phyloP scores from a whole-genome alignment of 2,113 vertebrate species.

The Nesogale talazaci region DNA sequence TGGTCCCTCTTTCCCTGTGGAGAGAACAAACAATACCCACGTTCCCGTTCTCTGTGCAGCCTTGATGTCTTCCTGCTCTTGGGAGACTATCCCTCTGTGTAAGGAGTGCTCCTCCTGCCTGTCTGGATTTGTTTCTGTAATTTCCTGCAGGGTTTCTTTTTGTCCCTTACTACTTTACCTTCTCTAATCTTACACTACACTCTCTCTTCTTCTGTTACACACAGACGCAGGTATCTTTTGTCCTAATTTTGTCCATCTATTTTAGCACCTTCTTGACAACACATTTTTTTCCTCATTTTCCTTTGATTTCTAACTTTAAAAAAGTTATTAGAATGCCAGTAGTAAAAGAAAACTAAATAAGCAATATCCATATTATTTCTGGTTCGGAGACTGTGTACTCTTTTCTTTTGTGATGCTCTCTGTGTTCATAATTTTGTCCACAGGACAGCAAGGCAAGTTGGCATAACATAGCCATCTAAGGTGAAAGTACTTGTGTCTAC shows the following conservation, averaged over 20 bases:
- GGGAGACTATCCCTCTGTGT: background rate
- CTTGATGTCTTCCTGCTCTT: background rate
- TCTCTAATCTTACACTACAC: background rate
- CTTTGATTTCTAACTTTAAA: slow-evolving; percentile 30
- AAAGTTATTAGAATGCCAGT: background rate
- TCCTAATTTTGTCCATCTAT: background rate
- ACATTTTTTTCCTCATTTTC: slow-evolving; percentile 11
- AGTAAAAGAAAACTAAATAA: slow-evolving; percentile 21
- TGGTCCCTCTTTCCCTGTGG: too few relatives aligned
- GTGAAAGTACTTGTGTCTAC: too few relatives aligned
- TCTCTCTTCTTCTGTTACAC: background rate
- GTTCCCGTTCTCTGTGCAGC: background rate
- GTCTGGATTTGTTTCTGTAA: background rate
- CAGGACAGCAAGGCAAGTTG: too few relatives aligned
- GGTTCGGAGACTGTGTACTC: background rate
- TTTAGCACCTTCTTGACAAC: background rate
- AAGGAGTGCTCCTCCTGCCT: background rate
- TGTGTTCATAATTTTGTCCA: background rate
- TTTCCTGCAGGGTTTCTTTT: slow-evolving; percentile 8
- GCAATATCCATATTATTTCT: background rate
- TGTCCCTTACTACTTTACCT: background rate
- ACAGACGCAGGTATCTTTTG: background rate
- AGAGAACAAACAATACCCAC: background rate
- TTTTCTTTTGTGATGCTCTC: background rate
- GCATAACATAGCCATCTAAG: too few relatives aligned